Evolutionary conservation across 2,888 invertebrate species (phyloP), one percentile per base, ranked within the genome.

Genomic region (Epirrhoe alternata): DNA sequence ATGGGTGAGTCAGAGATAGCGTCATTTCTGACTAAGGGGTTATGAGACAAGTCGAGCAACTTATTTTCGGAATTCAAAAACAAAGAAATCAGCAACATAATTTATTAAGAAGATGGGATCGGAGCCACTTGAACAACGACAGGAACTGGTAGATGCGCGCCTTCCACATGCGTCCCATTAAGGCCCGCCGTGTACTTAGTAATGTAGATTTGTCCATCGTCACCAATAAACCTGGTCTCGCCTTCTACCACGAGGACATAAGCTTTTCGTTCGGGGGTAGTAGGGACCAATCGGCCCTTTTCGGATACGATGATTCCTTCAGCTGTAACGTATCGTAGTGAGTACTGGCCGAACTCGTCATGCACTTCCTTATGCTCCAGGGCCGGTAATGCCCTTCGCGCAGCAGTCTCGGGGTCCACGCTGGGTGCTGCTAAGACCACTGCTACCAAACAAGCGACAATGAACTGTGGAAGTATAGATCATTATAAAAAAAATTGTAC

Each of bases 131-230:
- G 65, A 17, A 79, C 68, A 0, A 75, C 74, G 12, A 77, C 76
- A 10, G 83, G 74, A 0, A 74, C 74, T 58, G 79, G 79, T 45
- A 87, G 64, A 70, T 89, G 87, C 30, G 74, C 68, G 17, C 82
- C 84, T 65, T 85, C 82, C 7, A 81, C 78, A 30, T 81, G 81
- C 47, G 69, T 71, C 5, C 89, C 89, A 45, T 87, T 79, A 6
- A 83, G 72, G 1, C 86, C 87, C 1, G 89, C 84, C 12, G 75
- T 77, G 74, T 87, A 89, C 67, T 84, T 86, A 1, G 86, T 86
- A 52, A 84, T 72, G 74, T 87, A 86, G n/a, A 77, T 81, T 72
- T 86, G 77, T 50, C 88, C 89, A 55, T 88, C 86, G 12, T 83
- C 81, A 0, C 85, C 82, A 4, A 86, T 74, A 77, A 78, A 89